Percentiles rank a stretch among this genome's conserved stretches.
Conservation (phyloP, 2,797 vertebrate species). For the Pangasius djambal region DNA sequence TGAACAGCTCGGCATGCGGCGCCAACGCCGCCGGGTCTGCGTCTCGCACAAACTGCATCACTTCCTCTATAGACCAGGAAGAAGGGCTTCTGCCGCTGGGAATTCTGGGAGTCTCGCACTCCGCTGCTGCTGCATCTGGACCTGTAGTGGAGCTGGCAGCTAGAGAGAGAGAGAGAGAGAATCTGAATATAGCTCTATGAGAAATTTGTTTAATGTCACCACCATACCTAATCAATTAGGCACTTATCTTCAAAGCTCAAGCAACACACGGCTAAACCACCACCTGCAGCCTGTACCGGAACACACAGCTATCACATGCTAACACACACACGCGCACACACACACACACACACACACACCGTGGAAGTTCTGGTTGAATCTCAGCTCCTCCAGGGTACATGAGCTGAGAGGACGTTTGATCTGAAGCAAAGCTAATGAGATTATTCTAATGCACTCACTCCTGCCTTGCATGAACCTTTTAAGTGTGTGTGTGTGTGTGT, state of each 20-base stretch:
- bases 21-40: slow-evolving; percentile 88
- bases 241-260: slow-evolving; percentile 18
- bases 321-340: not conserved
- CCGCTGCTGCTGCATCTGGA: slow-evolving; percentile 46
- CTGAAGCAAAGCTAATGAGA: slow-evolving; percentile 35
- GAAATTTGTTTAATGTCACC: slow-evolving; percentile 15
- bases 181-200: not conserved
- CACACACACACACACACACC: not conserved
- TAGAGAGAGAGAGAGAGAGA: slow-evolving; percentile 61
- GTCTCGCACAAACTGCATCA: slow-evolving; percentile 91
- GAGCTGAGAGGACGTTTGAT: slow-evolving; percentile 21
- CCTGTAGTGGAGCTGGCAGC: slow-evolving; percentile 91
- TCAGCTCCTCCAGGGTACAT: slow-evolving; percentile 23
- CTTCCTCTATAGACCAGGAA: slow-evolving; percentile 93
- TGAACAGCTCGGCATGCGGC: slow-evolving; percentile 90
- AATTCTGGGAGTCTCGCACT: slow-evolving; percentile 66
- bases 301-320: too few relatives aligned
- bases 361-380: not conserved
- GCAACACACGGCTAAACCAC: not conserved
- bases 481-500: not conserved
- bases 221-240: slow-evolving; percentile 8
- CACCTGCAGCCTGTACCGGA: not conserved
- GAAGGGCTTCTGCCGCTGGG: slow-evolving; percentile 78
- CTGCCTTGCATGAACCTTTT: slow-evolving; percentile 2
- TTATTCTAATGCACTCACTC: slow-evolving; percentile 43